Base-by-base conservation (phyloP, 2,113 vertebrate genomes). In the Pterocles orientalis region DNA sequence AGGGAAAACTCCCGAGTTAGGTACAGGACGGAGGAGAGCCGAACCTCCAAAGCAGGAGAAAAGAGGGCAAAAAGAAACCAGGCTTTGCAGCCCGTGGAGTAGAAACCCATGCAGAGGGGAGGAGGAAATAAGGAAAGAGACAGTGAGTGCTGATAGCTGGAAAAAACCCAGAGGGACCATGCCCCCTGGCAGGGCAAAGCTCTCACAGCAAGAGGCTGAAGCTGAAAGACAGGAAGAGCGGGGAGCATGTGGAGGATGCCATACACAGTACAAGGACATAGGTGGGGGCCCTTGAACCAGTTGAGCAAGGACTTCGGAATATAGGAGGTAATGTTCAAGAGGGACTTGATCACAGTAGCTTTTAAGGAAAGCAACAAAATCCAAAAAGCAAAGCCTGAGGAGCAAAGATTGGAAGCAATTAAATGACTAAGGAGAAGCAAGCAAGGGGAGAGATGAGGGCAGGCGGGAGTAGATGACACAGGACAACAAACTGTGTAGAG, bases 21-120 rank as follows among this genome's bases (percentile, higher is more conserved):
- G n/a, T 14, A 5, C 0, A 36, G 33, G 12, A 14, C 0, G 0
- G n/a, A 92, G 18, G 12, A 77, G 4, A 51, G 16, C 29, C 2
- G 3, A 81, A 65, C 17, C 5, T 14, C 6, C 48, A 78, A 15
- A 43, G 24, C 18, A n/a, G 25, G 41, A 45, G 18, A 36, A 72
- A 69, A 48, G 23, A 66, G 18, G 45, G 33, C 12, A 80, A 51
- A 92, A 77, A 68, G 8, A 41, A 92, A 51, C 4, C 2, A 4
- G 18, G 23, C 5, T 34, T 66, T 70, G 47, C 18, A 88, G 75
- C 43, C 17, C 31, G 15, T 1, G 16, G 48, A 71, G 39, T 75
- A 82, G 65, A 87, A 85, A 64, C 5, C 12, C 51, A 24, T 5
- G 14, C 24, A 71, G 28, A 48, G 11, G 3, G 18, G 13, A 70